These are phyloP conservation scores for Kradibia gibbosae DNA, from an alignment of 1,140 invertebrate genomes.

Conservation along the genomic window DNA sequence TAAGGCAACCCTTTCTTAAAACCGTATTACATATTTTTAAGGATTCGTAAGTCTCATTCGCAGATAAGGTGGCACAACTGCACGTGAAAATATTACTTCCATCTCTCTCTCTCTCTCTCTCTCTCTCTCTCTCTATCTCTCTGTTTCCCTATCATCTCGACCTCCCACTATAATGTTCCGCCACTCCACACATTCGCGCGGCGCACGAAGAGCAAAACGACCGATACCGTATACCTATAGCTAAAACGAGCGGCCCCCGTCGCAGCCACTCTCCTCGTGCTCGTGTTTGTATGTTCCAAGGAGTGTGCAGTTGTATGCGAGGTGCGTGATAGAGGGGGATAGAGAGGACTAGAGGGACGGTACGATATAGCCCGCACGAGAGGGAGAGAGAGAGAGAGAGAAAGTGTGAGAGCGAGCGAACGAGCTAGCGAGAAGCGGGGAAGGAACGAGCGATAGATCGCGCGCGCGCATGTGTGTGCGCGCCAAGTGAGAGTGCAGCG, in stretches of 20 bases:
- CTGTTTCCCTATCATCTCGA: background rate
- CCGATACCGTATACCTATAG: background rate
- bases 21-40: no score
- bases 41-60: background rate
- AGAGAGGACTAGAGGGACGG: no score
- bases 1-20: no score
- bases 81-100: background rate
- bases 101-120: background rate
- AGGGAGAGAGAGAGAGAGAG: background rate
- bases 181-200: background rate
- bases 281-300: conserved; percentile 24
- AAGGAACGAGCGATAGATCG: no score
- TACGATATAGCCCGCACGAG: no score
- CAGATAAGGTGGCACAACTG: background rate
- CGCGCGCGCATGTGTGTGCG: no score
- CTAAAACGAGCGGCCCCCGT: background rate
- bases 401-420: conserved; percentile 40
- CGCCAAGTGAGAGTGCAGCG: background rate
- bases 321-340: no score
- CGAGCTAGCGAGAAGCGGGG: background rate
- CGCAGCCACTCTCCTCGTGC: conserved; percentile 10
- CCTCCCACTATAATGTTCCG: conserved; percentile 1
- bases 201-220: background rate
- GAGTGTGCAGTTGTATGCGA: no score
- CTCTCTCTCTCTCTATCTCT: no score